Evolutionary conservation across 2,888 invertebrate species (phyloP), one percentile per base, ranked within the genome.

Genomic region (Agriopis aurantiaria): DNA sequence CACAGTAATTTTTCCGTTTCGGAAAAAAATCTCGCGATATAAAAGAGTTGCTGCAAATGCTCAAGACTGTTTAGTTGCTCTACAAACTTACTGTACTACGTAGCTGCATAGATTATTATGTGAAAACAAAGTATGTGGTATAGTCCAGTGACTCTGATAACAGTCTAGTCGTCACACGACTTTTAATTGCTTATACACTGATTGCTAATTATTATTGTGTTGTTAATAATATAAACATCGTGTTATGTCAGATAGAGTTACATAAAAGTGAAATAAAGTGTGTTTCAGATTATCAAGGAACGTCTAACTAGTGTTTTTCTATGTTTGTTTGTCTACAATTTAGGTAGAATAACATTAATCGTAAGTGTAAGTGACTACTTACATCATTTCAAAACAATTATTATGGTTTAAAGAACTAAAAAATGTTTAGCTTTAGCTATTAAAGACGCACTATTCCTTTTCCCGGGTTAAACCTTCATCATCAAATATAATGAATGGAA

Each of bases 61-160:
- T 66, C 66, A 66, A 66, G 55, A 55, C 48, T 60, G 8, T 45
- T 52, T 7, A 66, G 60, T 60, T 60, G 60, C 53, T 41, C 17
- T 66, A 66, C 48, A 7, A 23, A 23, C 6, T 46, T 11, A 23
- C 45, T 12, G 5, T 14, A 9, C 11, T 23, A 17, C 17, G 3
- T 56, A 33, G 12, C 45, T 48, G 33, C 12, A 48, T 40, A 59
- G 7, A 23, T 23, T n/a, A 56, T 9, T 8, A n/a, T 57, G 45
- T 12, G 6, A 46, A 1, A 17, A 57, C 9, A 11, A 23, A 8
- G 3, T 9, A 45, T 23, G 17, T 23, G 9, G 14, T 40, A 49
- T 40, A 58, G 58, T 33, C 58, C 51, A 65, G 51, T 65, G 14
- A n/a, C 49, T 10, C 33, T 23, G 57, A 58, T 65, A 65, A 43